Base-by-base conservation (phyloP, 2,113 vertebrate genomes). In the Bufo gargarizans region DNA sequence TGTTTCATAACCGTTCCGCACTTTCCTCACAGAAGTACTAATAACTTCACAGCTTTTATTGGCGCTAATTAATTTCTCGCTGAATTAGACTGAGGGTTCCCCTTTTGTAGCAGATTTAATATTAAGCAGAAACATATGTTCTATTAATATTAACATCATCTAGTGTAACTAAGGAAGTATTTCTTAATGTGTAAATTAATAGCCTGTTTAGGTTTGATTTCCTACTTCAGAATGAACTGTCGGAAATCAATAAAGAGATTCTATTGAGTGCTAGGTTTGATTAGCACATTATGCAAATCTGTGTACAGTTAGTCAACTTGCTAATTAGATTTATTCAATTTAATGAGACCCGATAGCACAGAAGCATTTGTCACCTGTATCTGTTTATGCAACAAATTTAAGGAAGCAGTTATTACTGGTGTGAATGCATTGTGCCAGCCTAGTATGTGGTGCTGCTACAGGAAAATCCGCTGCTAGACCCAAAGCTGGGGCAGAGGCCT, bases 71-170 rank as follows among this genome's bases (percentile, higher is more conserved):
- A 84, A 84, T 71, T 71, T 22, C 63, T 84, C 14, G 49, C n/a
- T 84, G 22, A 84, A 84, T 69, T 84, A 69, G 12, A 84, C 71
- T 55, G 19, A 84, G 63, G 63, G 33, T 84, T 85, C 76, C 83
- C 83, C 47, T 33, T 85, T 85, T 76, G 55, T 85, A 76, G 12
- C 33, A 59, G 55, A 85, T 85, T 72, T 59, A 72, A 74, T 85
- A 85, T 58, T 85, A 58, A 85, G 71, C 17, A 85, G 67, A 83
- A 63, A 85, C 83, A 85, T 85, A 74, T 72, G 71, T 76, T 85
- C 43, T 59, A 74, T 84, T 84, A 84, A 71, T 84, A 71, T 71
- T 69, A 71, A 69, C 63, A 84, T 84, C 56, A 84, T 84, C 61
- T 55, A 50, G 9, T 69, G 63, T 71, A 84, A 69, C 59, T 67